Evolutionary conservation across 1,140 invertebrate genomes (phyloP).

Genomic region (Schmidtea mediterranea): DNA sequence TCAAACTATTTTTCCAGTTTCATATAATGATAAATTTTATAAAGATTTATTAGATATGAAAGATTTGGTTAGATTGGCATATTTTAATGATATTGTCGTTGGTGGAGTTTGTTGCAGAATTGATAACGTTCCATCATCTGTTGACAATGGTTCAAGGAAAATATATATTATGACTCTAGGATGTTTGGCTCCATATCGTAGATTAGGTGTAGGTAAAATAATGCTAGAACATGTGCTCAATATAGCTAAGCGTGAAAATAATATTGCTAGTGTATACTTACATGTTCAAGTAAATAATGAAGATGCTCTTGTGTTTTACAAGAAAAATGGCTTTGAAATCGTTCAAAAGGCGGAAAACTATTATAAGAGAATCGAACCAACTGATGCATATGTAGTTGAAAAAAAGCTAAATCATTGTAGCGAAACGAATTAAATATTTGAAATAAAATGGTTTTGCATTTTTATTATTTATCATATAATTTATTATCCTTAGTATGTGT

Average conservation of each 20-base stretch:
- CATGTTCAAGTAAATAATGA: conserved; percentile 97
- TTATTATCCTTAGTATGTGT: no score
- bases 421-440: no score
- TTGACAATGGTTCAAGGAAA: conserved; percentile 56
- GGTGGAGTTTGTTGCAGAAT: conserved; percentile 93
- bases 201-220: conserved; percentile 34
- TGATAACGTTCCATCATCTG: conserved; percentile 32
- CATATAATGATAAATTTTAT: conserved; percentile 98
- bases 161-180: conserved; percentile 98
- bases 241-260: conserved; percentile 75
- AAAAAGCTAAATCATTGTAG: conserved; percentile 34
- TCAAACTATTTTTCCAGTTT: conserved; percentile 89
- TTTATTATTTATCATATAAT: no score
- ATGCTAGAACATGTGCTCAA: conserved; percentile 92
- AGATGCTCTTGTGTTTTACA: conserved; percentile 88
- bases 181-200: conserved; percentile 77
- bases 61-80: conserved; percentile 83
- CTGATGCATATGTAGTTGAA: conserved; percentile 82
- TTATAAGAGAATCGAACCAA: conserved; percentile 92
- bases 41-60: conserved; percentile 84
- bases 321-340: conserved; percentile 93
- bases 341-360: conserved; percentile 91
- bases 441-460: no score
- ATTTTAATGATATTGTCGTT: conserved; percentile 95
- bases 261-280: conserved; percentile 36